phyloP scores from a whole-genome alignment of 2,797 vertebrate species.

The Trichosurus vulpecula region DNA sequence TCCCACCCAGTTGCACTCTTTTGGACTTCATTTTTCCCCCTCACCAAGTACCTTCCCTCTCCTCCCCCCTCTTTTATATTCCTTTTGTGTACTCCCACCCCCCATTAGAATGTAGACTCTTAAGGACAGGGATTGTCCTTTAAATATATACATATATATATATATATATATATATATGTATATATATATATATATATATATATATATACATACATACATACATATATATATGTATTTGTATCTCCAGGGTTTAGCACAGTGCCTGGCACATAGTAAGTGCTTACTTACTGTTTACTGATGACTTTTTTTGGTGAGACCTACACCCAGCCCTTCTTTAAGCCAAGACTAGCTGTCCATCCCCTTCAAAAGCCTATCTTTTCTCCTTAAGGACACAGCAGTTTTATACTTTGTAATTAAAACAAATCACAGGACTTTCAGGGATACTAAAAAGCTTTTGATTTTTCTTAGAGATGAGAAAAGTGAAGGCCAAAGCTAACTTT shows the following conservation, averaged over 20 bases:
- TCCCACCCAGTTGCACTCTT: not conserved
- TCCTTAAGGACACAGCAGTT: not conserved
- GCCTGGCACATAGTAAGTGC: not conserved
- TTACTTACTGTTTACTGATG: not conserved
- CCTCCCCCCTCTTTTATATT: no score
- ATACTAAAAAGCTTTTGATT: not conserved
- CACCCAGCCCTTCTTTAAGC: not conserved
- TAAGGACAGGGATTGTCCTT: not conserved
- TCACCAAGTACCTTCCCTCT: not conserved
- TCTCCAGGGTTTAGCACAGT: not conserved
- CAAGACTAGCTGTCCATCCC: not conserved
- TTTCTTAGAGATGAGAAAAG: not conserved
- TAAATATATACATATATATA: no score
- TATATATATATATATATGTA: no score
- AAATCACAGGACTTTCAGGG: not conserved
- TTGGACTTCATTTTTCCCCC: not conserved
- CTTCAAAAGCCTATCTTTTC: not conserved
- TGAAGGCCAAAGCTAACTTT: not conserved
- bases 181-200: no score
- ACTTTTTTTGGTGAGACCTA: not conserved
- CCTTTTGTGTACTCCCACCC: not conserved
- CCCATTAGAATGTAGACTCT: not conserved
- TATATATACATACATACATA: no score
- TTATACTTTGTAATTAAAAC: not conserved
- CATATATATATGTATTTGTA: no score